Conservation (phyloP, 1,140 invertebrate genomes). For the Hypothenemus hampei region DNA sequence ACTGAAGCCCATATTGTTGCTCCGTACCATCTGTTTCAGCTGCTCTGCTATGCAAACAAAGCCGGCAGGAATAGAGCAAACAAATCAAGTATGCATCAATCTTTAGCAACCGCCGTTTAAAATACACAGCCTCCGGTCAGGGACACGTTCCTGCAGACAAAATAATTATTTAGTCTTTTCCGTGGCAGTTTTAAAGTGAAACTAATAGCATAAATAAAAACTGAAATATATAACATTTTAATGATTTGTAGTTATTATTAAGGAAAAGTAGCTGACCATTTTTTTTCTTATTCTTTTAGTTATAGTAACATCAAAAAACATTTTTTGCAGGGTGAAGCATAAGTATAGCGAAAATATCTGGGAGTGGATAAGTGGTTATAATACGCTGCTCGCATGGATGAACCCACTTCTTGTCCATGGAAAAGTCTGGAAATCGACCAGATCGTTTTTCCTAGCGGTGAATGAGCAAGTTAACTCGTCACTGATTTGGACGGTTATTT, state of each 20-base stretch:
- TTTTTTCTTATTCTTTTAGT: too few relatives aligned
- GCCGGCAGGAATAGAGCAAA: constrained; percentile 23
- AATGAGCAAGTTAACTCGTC: neutral
- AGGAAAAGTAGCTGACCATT: too few relatives aligned
- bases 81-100: constrained; percentile 27
- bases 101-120: constrained; percentile 14
- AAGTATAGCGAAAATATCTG: constrained; percentile 32
- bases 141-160: constrained; percentile 4
- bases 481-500: constrained; percentile 17
- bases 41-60: constrained; percentile 14
- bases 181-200: too few relatives aligned
- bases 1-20: too few relatives aligned
- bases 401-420: constrained; percentile 39
- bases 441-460: constrained; percentile 1
- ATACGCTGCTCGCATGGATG: constrained; percentile 42
- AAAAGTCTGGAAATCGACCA: constrained; percentile 33
- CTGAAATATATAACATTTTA: too few relatives aligned
- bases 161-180: too few relatives aligned
- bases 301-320: too few relatives aligned
- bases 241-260: too few relatives aligned
- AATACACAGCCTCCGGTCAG: constrained; percentile 16
- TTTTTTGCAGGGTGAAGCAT: constrained; percentile 19
- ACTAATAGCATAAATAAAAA: too few relatives aligned
- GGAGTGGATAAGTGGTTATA: constrained; percentile 45
- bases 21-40: too few relatives aligned